These are phyloP conservation scores for Sarcophaga variegata DNA, from an alignment of 2,888 invertebrate species.

Conservation along the genomic window DNA sequence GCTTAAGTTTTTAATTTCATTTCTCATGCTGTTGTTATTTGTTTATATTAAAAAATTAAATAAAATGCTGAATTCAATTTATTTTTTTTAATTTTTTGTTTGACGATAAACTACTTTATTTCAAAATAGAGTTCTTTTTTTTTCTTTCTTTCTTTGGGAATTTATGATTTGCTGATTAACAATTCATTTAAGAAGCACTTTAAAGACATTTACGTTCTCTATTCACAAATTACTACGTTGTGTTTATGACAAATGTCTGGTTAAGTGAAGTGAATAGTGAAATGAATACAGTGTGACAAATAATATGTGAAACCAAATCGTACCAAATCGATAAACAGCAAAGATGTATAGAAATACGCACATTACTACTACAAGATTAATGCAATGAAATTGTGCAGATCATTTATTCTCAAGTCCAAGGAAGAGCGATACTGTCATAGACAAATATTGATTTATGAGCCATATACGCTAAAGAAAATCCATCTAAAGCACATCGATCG, in stretches of 20 bases:
- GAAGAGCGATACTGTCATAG: no score
- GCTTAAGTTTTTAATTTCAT: slow-evolving; percentile 28
- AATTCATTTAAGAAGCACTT: slow-evolving; percentile 56
- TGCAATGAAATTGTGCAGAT: no score
- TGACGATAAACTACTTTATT: not conserved
- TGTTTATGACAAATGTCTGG: no score
- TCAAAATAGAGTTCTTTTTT: not conserved
- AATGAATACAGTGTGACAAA: slow-evolving; percentile 8
- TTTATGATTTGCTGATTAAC: slow-evolving; percentile 37
- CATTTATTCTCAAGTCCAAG: no score
- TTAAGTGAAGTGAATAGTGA: not conserved
- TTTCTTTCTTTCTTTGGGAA: not conserved
- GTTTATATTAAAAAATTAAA: slow-evolving; percentile 25
- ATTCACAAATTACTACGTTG: no score
- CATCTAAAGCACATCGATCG: no score
- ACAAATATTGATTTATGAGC: no score
- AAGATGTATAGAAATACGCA: no score
- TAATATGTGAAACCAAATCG: not conserved
- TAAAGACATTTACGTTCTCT: not conserved
- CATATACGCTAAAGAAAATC: no score
- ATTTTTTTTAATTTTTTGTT: not conserved
- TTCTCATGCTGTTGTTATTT: slow-evolving; percentile 59
- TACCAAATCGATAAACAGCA: no score
- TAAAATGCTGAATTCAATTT: slow-evolving; percentile 36
- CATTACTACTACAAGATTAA: no score